A percentile compares a stretch with the other conserved stretches of the same genome.
phyloP scores from a whole-genome alignment of 2,888 invertebrate genomes.

The Drosophila kokeensis region DNA sequence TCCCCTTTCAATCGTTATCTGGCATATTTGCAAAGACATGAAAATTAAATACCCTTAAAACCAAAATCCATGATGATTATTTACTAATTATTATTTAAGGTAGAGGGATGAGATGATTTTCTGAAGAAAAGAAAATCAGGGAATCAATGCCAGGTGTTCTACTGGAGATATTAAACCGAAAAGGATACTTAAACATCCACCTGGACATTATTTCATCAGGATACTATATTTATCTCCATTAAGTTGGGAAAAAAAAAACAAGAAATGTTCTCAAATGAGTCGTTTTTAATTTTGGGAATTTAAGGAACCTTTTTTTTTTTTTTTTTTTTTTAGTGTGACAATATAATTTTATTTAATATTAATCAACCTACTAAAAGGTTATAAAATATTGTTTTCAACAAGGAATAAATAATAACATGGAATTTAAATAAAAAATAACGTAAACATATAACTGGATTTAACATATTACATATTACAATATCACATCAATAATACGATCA shows the following conservation, averaged over 20 bases:
- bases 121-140: background rate
- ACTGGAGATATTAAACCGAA: background rate
- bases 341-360: too few relatives aligned
- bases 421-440: too few relatives aligned
- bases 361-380: too few relatives aligned
- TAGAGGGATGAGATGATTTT: background rate
- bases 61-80: background rate
- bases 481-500: too few relatives aligned
- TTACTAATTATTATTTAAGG: conserved; percentile 4
- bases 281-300: background rate
- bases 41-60: conserved; percentile 22
- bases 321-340: too few relatives aligned
- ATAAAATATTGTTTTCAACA: too few relatives aligned
- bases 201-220: background rate
- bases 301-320: too few relatives aligned
- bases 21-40: conserved; percentile 55
- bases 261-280: background rate
- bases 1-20: conserved; percentile 23
- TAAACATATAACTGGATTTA: too few relatives aligned
- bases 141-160: background rate
- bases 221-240: background rate
- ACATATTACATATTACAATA: too few relatives aligned
- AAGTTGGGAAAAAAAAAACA: background rate
- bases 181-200: background rate
- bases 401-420: too few relatives aligned